Conservation (phyloP, 1,140 invertebrate genomes). For the Hyles vespertilio region DNA sequence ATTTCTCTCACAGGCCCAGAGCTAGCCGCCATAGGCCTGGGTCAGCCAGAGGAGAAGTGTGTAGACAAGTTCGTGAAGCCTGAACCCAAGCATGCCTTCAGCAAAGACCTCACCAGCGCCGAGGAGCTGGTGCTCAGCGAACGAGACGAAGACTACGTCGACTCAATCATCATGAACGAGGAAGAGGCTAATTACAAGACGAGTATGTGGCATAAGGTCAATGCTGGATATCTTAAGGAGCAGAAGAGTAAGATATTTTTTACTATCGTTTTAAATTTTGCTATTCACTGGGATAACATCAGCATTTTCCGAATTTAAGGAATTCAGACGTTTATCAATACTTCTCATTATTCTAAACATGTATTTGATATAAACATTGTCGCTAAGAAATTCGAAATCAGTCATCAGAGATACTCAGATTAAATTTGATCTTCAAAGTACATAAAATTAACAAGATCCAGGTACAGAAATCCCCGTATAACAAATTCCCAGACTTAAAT, state of each 20-base stretch:
- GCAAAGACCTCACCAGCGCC: slow-evolving; percentile 46
- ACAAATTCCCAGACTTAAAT: too few species aligned
- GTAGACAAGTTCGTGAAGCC: slow-evolving; percentile 50
- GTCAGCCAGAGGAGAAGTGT: slow-evolving; percentile 40
- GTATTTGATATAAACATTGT: too few species aligned
- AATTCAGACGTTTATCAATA: too few species aligned
- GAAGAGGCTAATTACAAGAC: slow-evolving; percentile 88
- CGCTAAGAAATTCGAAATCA: too few species aligned
- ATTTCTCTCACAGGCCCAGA: slow-evolving; percentile 44
- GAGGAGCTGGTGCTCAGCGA: slow-evolving; percentile 89
- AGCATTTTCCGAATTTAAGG: too few species aligned
- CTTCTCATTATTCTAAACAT: too few species aligned
- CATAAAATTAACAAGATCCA: too few species aligned
- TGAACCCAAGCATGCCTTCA: slow-evolving; percentile 40
- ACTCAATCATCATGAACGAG: slow-evolving; percentile 90
- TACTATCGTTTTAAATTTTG: too few species aligned
- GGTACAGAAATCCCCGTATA: too few species aligned
- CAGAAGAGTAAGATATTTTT: slow-evolving; percentile 80
- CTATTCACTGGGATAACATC: too few species aligned
- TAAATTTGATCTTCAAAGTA: too few species aligned
- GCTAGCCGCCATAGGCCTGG: slow-evolving; percentile 55
- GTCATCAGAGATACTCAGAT: too few species aligned
- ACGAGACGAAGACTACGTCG: slow-evolving; percentile 95
- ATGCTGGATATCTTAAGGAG: slow-evolving; percentile 88
- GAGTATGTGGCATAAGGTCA: slow-evolving; percentile 88